A percentile compares a stretch with the other conserved stretches of the same genome.
Conservation (phyloP, 2,113 vertebrate genomes). For the Nothoprocta perdicaria region DNA sequence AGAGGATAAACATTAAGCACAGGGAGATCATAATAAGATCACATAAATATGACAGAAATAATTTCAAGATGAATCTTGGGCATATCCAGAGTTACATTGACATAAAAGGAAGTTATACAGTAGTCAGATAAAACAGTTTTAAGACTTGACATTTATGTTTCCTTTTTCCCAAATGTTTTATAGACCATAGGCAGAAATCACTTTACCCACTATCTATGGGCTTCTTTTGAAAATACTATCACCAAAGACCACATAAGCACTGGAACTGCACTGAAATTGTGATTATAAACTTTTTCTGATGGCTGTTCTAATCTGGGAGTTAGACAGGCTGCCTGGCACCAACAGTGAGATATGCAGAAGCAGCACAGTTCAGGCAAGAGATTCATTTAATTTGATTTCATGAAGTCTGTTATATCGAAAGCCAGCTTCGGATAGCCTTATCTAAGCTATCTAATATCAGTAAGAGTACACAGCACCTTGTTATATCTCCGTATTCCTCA, state of each 20-base stretch:
- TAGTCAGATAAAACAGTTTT: background rate
- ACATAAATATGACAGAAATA: background rate
- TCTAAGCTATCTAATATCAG: background rate
- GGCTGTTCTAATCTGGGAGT: background rate
- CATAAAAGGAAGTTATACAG: background rate
- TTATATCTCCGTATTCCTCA: conserved; percentile 6
- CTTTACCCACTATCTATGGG: background rate
- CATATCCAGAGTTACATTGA: background rate
- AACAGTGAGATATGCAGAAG: background rate
- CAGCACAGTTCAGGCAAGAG: background rate
- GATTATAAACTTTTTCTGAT: background rate
- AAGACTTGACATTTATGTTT: background rate
- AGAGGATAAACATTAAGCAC: background rate
- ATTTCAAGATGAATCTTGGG: background rate
- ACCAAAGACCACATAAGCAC: background rate
- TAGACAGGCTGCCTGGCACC: background rate
- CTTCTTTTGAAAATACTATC: background rate
- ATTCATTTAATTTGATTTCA: conserved; percentile 17
- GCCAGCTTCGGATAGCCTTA: background rate
- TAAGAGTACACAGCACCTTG: background rate
- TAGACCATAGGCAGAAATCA: background rate
- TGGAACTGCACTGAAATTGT: background rate
- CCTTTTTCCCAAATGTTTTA: background rate
- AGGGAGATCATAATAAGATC: background rate
- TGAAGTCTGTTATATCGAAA: background rate